phyloP scores from a whole-genome alignment of 2,888 invertebrate species.

The Drosophila falleni region DNA sequence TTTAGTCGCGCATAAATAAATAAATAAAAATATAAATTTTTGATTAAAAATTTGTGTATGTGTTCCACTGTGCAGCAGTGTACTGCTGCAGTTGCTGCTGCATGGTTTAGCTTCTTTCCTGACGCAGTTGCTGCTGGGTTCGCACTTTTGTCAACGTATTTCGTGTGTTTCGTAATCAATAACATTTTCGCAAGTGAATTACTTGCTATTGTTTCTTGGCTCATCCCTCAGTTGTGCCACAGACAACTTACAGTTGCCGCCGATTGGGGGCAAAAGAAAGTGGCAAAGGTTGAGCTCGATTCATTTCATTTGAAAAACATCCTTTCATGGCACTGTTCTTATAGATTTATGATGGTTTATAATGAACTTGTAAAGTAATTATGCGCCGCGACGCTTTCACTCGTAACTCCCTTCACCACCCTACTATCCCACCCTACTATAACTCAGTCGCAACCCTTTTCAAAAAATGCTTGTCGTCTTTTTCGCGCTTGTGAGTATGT shows the following conservation, averaged over 20 bases:
- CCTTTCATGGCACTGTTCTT: slow-evolving; percentile 40
- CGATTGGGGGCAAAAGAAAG: slow-evolving; percentile 52
- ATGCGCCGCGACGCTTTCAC: slow-evolving; percentile 73
- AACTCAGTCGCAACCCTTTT: slow-evolving; percentile 76
- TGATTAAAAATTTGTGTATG: rapidly evolving
- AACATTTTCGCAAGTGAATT: slow-evolving; percentile 80
- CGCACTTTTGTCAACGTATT: slow-evolving; percentile 66
- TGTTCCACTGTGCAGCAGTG: slow-evolving; percentile 43
- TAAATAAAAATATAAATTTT: background rate
- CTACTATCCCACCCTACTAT: slow-evolving; percentile 20
- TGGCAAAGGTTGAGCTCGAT: slow-evolving; percentile 69
- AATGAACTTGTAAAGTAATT: slow-evolving; percentile 86
- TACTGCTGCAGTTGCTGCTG: slow-evolving; percentile 23
- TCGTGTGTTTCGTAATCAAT: slow-evolving; percentile 75
- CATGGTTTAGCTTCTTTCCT: slow-evolving; percentile 23
- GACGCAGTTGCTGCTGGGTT: slow-evolving; percentile 52
- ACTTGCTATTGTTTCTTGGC: slow-evolving; percentile 68
- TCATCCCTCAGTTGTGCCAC: slow-evolving; percentile 16
- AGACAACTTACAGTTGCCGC: slow-evolving; percentile 38
- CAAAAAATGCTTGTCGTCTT: slow-evolving; percentile 73
- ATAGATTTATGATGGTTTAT: slow-evolving; percentile 85
- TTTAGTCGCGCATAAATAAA: too few species aligned
- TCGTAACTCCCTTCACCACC: slow-evolving; percentile 29
- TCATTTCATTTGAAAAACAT: slow-evolving; percentile 47
- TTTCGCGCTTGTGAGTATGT: slow-evolving; percentile 55